Conservation (phyloP, 2,113 vertebrate species). For the Mugil cephalus region DNA sequence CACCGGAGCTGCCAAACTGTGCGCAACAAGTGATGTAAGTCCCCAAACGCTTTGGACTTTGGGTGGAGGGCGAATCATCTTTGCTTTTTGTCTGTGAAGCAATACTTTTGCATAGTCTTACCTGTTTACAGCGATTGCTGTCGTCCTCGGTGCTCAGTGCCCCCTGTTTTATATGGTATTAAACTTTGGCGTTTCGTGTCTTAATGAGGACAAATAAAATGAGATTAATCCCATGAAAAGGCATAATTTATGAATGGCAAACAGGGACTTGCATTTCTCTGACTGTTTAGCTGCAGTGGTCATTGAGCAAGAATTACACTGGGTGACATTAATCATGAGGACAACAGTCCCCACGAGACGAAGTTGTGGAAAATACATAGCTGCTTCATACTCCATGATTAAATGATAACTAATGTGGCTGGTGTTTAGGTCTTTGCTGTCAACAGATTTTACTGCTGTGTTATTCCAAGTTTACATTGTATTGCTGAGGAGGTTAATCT, state of each 20-base stretch:
- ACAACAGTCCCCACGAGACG: slow-evolving; percentile 3
- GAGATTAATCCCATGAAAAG: too few relatives aligned
- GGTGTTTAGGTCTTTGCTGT: slow-evolving; percentile 21
- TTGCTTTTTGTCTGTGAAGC: background rate
- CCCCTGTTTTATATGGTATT: too few relatives aligned
- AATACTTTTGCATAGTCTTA: background rate
- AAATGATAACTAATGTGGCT: slow-evolving; percentile 28
- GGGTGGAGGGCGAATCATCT: background rate
- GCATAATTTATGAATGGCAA: background rate
- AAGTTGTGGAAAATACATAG: slow-evolving; percentile 24
- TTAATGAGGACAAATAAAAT: too few relatives aligned
- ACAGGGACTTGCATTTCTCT: slow-evolving; percentile 14
- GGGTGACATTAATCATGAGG: slow-evolving; percentile 21
- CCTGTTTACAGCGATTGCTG: too few relatives aligned
- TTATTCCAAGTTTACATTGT: slow-evolving; percentile 11
- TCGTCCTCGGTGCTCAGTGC: too few relatives aligned
- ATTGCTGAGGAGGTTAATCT: background rate
- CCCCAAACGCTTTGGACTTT: background rate
- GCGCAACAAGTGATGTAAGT: slow-evolving; percentile 83
- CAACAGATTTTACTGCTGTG: slow-evolving; percentile 30
- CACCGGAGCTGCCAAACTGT: slow-evolving; percentile 89
- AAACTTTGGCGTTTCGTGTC: too few relatives aligned
- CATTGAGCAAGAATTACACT: slow-evolving; percentile 37
- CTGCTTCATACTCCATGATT: slow-evolving; percentile 23
- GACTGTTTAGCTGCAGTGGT: slow-evolving; percentile 37